Evolutionary conservation across 2,797 vertebrate genomes (phyloP).

Genomic region (Arctocebus calabarensis): DNA sequence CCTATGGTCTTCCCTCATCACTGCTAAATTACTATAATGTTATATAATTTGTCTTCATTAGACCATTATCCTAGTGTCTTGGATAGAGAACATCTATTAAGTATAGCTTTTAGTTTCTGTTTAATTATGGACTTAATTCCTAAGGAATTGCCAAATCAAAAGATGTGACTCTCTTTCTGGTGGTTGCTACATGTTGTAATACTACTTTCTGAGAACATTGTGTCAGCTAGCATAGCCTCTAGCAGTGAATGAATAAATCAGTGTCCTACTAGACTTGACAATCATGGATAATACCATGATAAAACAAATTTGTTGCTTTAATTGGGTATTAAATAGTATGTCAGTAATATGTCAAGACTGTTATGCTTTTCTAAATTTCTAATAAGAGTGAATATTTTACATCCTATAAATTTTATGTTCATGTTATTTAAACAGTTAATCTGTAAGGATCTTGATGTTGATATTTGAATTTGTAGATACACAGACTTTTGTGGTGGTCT

Average conservation of each 20-base stretch:
- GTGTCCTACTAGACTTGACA: slow-evolving; percentile 11
- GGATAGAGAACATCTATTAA: not conserved
- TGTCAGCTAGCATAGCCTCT: not conserved
- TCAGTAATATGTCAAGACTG: not conserved
- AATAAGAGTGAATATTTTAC: not conserved
- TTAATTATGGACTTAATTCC: slow-evolving; percentile 55
- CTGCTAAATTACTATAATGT: not conserved
- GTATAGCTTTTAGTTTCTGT: slow-evolving; percentile 49
- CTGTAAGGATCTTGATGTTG: not conserved
- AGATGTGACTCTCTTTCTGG: not conserved
- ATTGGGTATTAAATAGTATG: not conserved
- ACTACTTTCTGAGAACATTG: slow-evolving; percentile 24
- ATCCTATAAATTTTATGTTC: not conserved
- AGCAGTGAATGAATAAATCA: not conserved
- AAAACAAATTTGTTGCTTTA: slow-evolving; percentile 49
- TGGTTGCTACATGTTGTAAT: not conserved
- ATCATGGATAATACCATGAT: not conserved
- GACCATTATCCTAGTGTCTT: too few relatives aligned
- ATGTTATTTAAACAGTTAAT: not conserved
- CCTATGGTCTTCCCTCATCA: not conserved
- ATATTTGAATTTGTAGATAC: not conserved
- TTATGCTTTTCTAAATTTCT: slow-evolving; percentile 28
- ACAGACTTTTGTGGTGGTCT: not conserved
- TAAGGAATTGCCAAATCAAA: not conserved
- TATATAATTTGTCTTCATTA: too few relatives aligned